These are phyloP conservation scores for Saguinus midas DNA, from an alignment of 2,113 vertebrate genomes.

Conservation along the genomic window DNA sequence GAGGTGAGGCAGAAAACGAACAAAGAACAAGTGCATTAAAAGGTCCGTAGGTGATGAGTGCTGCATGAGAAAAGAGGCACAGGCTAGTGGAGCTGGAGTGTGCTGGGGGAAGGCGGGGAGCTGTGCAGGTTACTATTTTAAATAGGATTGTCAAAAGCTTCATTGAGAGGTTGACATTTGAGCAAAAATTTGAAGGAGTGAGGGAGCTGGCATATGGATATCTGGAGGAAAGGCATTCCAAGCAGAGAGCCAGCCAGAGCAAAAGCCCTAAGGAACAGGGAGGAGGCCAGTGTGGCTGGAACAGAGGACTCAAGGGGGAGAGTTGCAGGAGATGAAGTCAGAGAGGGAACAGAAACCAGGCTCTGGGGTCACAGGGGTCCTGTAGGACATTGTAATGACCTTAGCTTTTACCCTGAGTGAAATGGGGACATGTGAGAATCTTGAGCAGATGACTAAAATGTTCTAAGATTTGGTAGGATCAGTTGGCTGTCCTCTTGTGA, in stretches of 20 bases:
- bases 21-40: not conserved
- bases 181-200: not conserved
- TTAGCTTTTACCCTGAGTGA: not conserved
- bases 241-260: not conserved
- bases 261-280: not conserved
- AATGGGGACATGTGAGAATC: not conserved
- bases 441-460: not conserved
- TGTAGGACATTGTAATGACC: not conserved
- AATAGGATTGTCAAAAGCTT: not conserved
- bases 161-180: not conserved
- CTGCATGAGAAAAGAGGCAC: not conserved
- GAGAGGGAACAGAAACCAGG: not conserved
- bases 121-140: not conserved
- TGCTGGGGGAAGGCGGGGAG: not conserved
- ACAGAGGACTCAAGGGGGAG: rapidly evolving
- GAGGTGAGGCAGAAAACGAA: not conserved
- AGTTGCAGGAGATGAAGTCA: not conserved
- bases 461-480: not conserved
- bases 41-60: not conserved
- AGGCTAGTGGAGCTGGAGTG: not conserved
- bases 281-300: not conserved
- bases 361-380: not conserved
- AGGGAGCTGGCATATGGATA: not conserved
- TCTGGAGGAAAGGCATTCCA: not conserved
- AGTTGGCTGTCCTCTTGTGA: not conserved